Base-by-base conservation (phyloP, 2,797 vertebrate species). In the Sebastes steindachneri region DNA sequence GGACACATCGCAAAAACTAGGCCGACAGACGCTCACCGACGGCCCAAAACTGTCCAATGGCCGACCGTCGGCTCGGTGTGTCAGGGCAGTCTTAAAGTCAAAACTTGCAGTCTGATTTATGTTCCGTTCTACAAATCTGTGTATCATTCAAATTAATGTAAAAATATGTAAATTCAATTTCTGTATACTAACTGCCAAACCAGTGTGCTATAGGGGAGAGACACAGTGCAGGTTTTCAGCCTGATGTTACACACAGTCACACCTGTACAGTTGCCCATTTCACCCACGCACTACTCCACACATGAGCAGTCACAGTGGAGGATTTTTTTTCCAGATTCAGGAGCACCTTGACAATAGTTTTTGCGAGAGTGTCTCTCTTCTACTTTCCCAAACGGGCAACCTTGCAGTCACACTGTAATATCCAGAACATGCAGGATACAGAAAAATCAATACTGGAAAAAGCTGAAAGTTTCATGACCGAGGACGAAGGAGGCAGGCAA, bases 401-500 rank as follows among this genome's bases (percentile, higher is more conserved):
- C 67, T 73, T 53, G 48, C 53, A 8, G 48, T 83, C 17, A 66
- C 26, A 45, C 6, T 0, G 7, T 35, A 68, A 72, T 72, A 29
- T 71, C 54, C 68, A 19, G 11, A 79, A 68, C 65, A 79, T 48
- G 69, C n/a, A 29, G 60, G 31, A 48, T 5, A 23, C 33, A 31
- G 3, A 73, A 66, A 81, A 65, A 74, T 63, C 41, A 71, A 75
- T 62, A n/a, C 7, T 2, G 53, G 19, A 51, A 64, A 85, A 72
- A 71, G 66, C 28, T 19, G 1, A 28, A 75, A 35, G 75, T 68
- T 25, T 65, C 31, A 53, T 41, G 76, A 75, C 53, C 0, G 7
- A 2, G 11, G 21, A 68, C 77, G 71, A 69, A 60, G 14, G 37
- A 77, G 10, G 58, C 4, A 72, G 15, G 28, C 4, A 68, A 29